phyloP scores from a whole-genome alignment of 2,888 invertebrate genomes.

The Eustalomyia histrio region DNA sequence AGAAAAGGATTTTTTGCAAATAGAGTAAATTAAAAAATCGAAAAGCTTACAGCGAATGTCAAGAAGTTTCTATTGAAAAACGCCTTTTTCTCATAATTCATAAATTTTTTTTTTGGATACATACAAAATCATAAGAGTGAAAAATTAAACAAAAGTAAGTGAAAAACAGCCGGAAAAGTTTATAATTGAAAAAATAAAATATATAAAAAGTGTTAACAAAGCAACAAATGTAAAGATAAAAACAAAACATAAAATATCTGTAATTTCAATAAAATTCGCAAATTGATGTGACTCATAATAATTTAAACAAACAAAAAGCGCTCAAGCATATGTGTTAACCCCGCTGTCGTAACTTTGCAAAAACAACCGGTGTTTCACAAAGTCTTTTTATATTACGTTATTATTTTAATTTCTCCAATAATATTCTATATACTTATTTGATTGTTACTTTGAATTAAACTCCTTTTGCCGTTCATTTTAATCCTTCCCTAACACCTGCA shows the following conservation, averaged over 20 bases:
- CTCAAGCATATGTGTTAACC: background rate
- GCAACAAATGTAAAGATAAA: background rate
- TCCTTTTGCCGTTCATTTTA: background rate
- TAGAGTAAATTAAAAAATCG: slow-evolving; percentile 14
- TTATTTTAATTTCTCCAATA: background rate
- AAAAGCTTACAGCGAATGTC: slow-evolving; percentile 6
- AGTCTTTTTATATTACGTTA: slow-evolving; percentile 6
- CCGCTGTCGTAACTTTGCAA: slow-evolving; percentile 11
- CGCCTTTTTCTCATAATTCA: slow-evolving; percentile 38
- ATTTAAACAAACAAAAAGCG: background rate
- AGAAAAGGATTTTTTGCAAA: slow-evolving; percentile 14
- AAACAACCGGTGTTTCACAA: slow-evolving; percentile 39
- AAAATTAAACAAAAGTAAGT: slow-evolving; percentile 44
- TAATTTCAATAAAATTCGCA: background rate
- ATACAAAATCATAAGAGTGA: slow-evolving; percentile 29
- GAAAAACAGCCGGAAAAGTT: slow-evolving; percentile 24
- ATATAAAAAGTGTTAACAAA: background rate
- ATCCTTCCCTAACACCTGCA: slow-evolving; percentile 48
- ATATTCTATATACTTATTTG: background rate
- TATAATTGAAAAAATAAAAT: slow-evolving; percentile 5
- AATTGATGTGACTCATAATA: slow-evolving; percentile 18
- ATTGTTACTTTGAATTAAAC: background rate
- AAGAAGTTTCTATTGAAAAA: slow-evolving; percentile 47
- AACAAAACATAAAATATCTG: slow-evolving; percentile 2
- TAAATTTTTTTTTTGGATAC: slow-evolving; percentile 15